These are phyloP conservation scores for Caenorhabditis auriculariae DNA, from an alignment of 2,888 invertebrate species.

Conservation along the genomic window DNA sequence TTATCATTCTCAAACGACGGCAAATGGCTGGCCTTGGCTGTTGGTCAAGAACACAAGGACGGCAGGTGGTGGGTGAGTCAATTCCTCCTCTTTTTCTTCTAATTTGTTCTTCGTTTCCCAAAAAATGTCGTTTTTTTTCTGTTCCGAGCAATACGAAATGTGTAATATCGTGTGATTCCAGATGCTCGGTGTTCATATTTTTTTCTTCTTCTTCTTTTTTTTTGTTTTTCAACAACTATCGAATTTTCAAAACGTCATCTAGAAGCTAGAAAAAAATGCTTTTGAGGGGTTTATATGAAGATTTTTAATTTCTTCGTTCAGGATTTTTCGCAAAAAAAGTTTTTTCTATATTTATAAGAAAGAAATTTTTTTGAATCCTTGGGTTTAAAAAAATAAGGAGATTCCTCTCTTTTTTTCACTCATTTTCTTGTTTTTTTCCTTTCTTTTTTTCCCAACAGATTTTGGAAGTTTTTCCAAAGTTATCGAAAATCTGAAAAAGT, in stretches of 20 bases:
- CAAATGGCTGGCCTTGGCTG: constrained; percentile 77
- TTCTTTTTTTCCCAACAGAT: background rate
- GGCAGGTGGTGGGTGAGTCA: constrained; percentile 82
- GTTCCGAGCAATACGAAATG: background rate
- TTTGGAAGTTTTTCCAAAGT: background rate
- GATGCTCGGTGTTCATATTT: too few relatives aligned
- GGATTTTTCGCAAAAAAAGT: too few relatives aligned
- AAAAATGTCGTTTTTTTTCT: background rate
- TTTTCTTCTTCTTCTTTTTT: too few relatives aligned
- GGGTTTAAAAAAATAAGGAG: too few relatives aligned
- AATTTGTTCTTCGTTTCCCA: background rate
- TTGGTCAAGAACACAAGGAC: constrained; percentile 87
- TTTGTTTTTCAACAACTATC: too few relatives aligned
- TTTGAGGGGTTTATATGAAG: too few relatives aligned
- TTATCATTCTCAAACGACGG: constrained; percentile 83
- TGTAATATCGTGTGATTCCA: background rate
- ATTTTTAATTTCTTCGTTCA: too few relatives aligned
- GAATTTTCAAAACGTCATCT: too few relatives aligned
- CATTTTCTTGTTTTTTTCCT: constrained; percentile 32
- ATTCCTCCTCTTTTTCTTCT: background rate
- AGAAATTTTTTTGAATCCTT: too few relatives aligned
- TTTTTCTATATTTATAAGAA: too few relatives aligned
- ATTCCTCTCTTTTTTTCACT: too few relatives aligned
- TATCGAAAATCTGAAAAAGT: background rate
- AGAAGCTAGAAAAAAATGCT: too few relatives aligned